A percentile compares a stretch with the other conserved stretches of the same genome.
Conservation (phyloP, 2,888 invertebrate species). For the Drosophila stalkeri region DNA sequence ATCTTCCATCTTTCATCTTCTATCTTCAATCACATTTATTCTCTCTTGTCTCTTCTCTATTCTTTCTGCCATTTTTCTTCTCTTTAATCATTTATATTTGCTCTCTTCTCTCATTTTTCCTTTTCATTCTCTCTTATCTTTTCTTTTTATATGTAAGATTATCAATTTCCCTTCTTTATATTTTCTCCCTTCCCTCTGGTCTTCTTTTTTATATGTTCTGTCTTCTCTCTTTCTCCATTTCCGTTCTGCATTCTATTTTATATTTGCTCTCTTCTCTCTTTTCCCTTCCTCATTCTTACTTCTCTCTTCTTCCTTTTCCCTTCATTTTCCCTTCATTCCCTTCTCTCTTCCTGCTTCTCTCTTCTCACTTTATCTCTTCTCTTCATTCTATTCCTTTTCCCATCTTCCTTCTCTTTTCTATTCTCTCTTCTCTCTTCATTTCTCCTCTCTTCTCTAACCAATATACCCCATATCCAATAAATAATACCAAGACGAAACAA, state of each 20-base stretch:
- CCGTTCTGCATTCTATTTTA: no score
- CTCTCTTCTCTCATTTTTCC: neutral
- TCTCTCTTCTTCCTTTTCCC: neutral
- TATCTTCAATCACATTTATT: neutral
- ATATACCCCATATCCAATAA: conserved; percentile 13
- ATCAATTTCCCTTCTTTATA: no score
- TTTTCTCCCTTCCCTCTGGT: neutral
- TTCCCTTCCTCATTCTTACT: neutral
- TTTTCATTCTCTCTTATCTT: no score
- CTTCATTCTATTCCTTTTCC: no score
- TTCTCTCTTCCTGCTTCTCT: no score
- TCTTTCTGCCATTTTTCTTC: neutral
- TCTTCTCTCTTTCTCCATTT: neutral
- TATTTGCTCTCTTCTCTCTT: no score
- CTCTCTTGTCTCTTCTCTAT: neutral
- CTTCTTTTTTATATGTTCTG: neutral
- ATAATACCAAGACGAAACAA: conserved; percentile 28
- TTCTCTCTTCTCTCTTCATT: neutral
- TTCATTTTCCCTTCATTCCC: neutral
- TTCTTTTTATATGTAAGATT: no score
- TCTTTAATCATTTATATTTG: neutral
- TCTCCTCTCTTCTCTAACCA: neutral
- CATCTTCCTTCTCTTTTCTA: neutral
- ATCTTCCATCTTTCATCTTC: neutral
- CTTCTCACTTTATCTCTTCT: neutral